Evolutionary conservation across 2,113 vertebrate species (phyloP).

Genomic region (Sinocyclocheilus anophthalmus): DNA sequence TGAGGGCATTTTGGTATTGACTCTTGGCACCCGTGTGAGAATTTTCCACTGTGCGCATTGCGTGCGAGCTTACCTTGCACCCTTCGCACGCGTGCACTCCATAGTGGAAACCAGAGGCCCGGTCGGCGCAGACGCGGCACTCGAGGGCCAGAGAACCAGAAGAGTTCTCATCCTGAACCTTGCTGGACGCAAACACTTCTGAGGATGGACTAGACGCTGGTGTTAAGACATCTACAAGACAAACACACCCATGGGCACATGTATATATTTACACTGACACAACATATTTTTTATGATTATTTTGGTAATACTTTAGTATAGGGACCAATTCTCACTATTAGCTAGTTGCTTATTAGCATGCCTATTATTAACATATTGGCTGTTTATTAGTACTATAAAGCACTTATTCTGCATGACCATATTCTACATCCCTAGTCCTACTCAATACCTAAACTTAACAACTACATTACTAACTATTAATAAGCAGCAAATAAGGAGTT

Average conservation of each 20-base stretch:
- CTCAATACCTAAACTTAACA: too few species aligned
- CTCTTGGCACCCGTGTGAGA: slow-evolving; percentile 55
- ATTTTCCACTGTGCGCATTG: slow-evolving; percentile 34
- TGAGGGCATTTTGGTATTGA: slow-evolving; percentile 39
- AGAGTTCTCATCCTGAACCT: slow-evolving; percentile 73
- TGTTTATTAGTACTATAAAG: background rate
- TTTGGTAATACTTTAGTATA: background rate
- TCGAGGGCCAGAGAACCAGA: slow-evolving; percentile 82
- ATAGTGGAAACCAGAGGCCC: slow-evolving; percentile 96
- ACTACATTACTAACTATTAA: too few species aligned
- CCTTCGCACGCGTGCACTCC: slow-evolving; percentile 98
- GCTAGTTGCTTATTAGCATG: background rate
- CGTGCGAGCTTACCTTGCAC: slow-evolving; percentile 86
- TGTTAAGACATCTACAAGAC: slow-evolving; percentile 84
- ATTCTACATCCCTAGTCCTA: too few species aligned
- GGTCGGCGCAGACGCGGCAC: slow-evolving; percentile 93
- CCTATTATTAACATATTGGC: background rate
- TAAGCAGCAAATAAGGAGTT: too few species aligned
- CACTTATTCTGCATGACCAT: background rate
- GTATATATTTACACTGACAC: background rate
- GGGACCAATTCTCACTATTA: background rate
- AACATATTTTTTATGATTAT: too few species aligned
- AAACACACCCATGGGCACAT: background rate
- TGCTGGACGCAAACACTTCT: slow-evolving; percentile 67
- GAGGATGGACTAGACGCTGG: slow-evolving; percentile 92